phyloP scores from a whole-genome alignment of 2,888 invertebrate genomes.

The Pollenia amentaria region DNA sequence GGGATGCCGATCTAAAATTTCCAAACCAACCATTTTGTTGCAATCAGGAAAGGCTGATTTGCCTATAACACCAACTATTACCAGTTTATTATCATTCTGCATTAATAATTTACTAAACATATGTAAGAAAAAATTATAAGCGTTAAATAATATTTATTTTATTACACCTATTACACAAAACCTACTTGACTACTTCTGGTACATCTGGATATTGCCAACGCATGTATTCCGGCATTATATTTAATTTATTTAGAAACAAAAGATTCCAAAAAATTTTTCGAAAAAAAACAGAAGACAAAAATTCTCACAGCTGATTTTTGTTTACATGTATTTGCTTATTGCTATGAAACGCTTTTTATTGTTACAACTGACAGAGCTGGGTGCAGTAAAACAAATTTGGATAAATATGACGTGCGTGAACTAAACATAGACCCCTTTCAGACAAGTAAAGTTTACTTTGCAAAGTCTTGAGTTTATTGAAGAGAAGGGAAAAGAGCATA shows the following conservation, averaged over 20 bases:
- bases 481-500: too few relatives aligned
- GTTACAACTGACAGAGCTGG: too few relatives aligned
- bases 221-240: slow-evolving; percentile 77
- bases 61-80: slow-evolving; percentile 84
- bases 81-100: slow-evolving; percentile 78
- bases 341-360: neutral
- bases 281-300: neutral
- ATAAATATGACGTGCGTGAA: too few relatives aligned
- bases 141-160: neutral
- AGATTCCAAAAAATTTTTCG: too few relatives aligned
- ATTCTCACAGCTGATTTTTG: slow-evolving; percentile 39
- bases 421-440: too few relatives aligned
- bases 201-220: slow-evolving; percentile 80
- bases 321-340: slow-evolving; percentile 6
- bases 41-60: slow-evolving; percentile 81
- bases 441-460: too few relatives aligned
- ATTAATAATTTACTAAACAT: slow-evolving; percentile 77
- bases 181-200: slow-evolving; percentile 79
- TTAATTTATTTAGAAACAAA: neutral
- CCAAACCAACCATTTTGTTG: slow-evolving; percentile 83
- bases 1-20: slow-evolving; percentile 78
- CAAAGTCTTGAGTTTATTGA: too few relatives aligned
- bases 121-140: neutral
- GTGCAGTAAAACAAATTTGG: too few relatives aligned
- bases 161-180: neutral